Base-by-base conservation (phyloP, 2,888 invertebrate species). In the Euzetes globulus region DNA sequence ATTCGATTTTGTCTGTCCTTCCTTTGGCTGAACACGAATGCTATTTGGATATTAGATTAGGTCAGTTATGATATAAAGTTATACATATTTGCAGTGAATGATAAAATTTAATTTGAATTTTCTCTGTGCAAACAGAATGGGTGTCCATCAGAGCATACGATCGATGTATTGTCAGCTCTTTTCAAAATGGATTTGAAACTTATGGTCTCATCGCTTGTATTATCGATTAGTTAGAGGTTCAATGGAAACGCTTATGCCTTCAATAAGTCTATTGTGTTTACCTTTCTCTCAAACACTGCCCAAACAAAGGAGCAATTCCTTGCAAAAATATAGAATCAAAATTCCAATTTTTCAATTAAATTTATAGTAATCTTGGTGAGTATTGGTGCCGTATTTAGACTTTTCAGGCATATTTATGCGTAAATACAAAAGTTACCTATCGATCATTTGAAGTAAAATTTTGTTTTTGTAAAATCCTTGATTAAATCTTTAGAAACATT, bases 1-100 rank as follows among this genome's bases (percentile, higher is more conserved):
- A 86, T 99, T 99, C 82, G 93, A 93, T 84, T 94, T 94, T 74
- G 94, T 92, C 82, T 93, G 92, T 19, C 68, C 68, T 5, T 68
- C 68, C 68, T 71, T 55, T 71, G 50, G 50, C 50, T 71, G 50
- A 50, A 71, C 50, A 25, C 71, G 71, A 33, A 71, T 55, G 33
- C 71, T 71, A 33, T 22, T 7, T 1, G 13, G 6, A 71, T 52
- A 52, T 13, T 13, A 50, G 15, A n/a, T 47, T 29, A 50, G n/a
- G 45, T 70, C 45, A 63, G 25, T 27, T 63, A 11, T 63, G 5
- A 19, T 52, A 29, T 60, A 17, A 17, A 27, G 3, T 15, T 33
- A n/a, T 60, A 27, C 19, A 33, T 60, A 25, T 55, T 19, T 63
- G 33, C 25, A 27, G 5, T 63, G 63, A 63, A 63, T 63, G 27